A percentile compares a stretch with the other conserved stretches of the same genome.
Conservation (phyloP, 2,113 vertebrate genomes). For the Chamaea fasciata region DNA sequence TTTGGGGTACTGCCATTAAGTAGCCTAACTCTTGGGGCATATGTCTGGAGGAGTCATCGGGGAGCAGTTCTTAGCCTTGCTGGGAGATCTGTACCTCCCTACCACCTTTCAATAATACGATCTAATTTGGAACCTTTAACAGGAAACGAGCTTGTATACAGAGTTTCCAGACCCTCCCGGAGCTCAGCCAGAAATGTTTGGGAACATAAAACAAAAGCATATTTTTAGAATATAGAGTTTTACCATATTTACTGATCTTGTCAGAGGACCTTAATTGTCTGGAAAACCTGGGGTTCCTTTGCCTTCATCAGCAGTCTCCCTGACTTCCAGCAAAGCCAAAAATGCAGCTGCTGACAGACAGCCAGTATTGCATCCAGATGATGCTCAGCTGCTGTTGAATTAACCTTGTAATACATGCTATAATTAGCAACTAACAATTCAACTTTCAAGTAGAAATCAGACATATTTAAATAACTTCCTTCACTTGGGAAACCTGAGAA, state of each 20-base stretch:
- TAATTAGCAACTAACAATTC: neutral
- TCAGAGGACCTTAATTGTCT: conserved; percentile 24
- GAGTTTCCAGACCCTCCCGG: neutral
- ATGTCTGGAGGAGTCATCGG: neutral
- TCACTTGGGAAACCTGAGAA: neutral
- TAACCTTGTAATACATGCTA: neutral
- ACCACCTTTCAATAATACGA: neutral
- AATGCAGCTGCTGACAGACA: neutral
- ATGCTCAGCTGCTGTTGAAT: conserved; percentile 2
- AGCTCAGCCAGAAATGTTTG: conserved; percentile 1
- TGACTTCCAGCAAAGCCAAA: neutral
- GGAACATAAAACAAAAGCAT: conserved; percentile 49
- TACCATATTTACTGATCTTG: conserved; percentile 33
- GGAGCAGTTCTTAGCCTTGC: neutral
- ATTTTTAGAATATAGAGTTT: conserved; percentile 40
- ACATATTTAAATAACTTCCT: neutral
- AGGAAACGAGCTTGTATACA: conserved; percentile 43
- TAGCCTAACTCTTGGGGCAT: neutral
- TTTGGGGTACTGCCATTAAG: neutral
- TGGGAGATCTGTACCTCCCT: neutral
- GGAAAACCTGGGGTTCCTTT: conserved; percentile 24
- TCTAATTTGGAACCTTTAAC: conserved; percentile 16
- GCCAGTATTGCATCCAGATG: neutral
- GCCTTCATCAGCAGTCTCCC: neutral
- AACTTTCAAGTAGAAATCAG: neutral